These are phyloP conservation scores for Tenthredo amoena DNA, from an alignment of 2,888 invertebrate species.

Conservation along the genomic window DNA sequence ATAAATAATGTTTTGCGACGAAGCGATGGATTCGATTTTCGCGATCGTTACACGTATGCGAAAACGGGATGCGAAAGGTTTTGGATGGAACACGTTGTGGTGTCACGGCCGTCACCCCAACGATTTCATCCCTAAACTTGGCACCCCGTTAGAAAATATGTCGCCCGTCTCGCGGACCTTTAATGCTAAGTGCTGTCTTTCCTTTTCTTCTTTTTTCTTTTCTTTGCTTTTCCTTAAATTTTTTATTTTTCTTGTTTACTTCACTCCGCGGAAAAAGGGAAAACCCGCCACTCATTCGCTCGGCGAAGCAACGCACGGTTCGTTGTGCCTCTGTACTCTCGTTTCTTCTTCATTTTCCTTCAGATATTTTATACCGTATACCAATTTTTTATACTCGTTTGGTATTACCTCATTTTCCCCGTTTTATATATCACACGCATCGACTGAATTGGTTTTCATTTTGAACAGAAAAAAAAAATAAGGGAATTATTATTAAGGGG, in stretches of 20 bases:
- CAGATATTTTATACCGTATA: background rate
- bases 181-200: conserved; percentile 26
- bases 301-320: background rate
- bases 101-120: conserved; percentile 50
- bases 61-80: background rate
- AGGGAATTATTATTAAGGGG: no score
- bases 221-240: background rate
- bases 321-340: background rate
- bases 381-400: background rate
- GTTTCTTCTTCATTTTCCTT: background rate
- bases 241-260: background rate
- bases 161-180: conserved; percentile 16
- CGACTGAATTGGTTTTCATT: background rate
- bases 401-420: background rate
- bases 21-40: background rate
- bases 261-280: background rate
- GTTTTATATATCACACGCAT: background rate
- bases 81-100: conserved; percentile 31
- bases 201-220: background rate
- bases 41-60: background rate
- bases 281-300: conserved; percentile 21
- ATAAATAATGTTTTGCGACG: background rate
- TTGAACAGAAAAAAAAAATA: background rate
- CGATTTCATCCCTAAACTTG: conserved; percentile 23
- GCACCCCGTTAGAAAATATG: conserved; percentile 30